A percentile compares a stretch with the other conserved stretches of the same genome.
These are phyloP conservation scores for Oceanodroma tethys DNA, from an alignment of 2,113 vertebrate genomes.

Conservation along the genomic window DNA sequence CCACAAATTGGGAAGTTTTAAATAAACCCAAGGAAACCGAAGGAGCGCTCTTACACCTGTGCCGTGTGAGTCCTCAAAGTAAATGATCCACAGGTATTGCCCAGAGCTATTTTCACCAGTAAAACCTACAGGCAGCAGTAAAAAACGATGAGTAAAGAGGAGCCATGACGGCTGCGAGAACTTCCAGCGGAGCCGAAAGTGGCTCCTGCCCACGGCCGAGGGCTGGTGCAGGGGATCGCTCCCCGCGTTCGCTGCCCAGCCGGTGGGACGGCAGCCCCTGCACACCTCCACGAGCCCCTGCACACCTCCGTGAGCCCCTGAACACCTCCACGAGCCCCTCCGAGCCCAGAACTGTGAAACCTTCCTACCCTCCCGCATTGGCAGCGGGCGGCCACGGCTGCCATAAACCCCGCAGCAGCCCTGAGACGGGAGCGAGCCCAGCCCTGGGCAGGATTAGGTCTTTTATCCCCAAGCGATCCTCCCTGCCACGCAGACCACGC, in stretches of 20 bases:
- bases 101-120: background rate
- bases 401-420: background rate
- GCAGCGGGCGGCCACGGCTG: too few species aligned
- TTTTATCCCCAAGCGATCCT: background rate
- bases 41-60: background rate
- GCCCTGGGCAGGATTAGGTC: background rate
- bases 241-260: background rate
- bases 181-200: background rate
- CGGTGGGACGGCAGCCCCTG: background rate
- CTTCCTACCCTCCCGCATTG: background rate
- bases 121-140: background rate
- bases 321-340: too few species aligned
- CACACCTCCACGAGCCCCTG: background rate
- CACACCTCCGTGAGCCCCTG: background rate
- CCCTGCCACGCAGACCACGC: fast-evolving
- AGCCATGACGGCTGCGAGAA: fast-evolving
- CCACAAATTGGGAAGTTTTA: background rate
- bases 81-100: fast-evolving
- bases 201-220: background rate
- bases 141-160: background rate
- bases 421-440: background rate
- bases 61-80: background rate
- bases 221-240: background rate
- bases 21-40: background rate
- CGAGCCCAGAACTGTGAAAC: background rate